Conservation (phyloP, 2,113 vertebrate species). For the Lichenostomus cassidix region DNA sequence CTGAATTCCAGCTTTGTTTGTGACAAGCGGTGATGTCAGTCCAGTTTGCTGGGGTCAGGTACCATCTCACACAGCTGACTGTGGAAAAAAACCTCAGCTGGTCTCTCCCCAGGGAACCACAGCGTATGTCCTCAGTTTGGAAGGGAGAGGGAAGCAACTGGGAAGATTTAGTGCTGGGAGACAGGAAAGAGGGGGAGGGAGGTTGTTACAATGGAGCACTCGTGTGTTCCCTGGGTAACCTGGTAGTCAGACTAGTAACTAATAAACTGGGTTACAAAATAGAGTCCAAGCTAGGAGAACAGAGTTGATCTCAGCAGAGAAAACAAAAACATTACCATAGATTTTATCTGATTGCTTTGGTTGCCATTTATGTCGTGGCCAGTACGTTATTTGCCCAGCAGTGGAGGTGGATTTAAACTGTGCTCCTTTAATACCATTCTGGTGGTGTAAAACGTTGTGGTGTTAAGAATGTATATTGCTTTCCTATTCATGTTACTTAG, state of each 20-base stretch:
- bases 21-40: neutral
- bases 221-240: neutral
- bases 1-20: neutral
- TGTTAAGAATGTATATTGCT: neutral
- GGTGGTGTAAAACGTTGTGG: neutral
- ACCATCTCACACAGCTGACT: neutral
- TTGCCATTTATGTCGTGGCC: neutral
- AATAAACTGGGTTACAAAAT: neutral
- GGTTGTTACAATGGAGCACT: neutral
- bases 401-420: neutral
- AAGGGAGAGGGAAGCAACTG: accelerated
- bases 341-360: neutral
- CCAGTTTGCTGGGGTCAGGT: neutral
- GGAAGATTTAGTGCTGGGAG: neutral
- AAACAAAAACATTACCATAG: neutral
- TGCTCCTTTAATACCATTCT: neutral
- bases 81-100: neutral
- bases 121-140: accelerated
- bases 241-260: neutral
- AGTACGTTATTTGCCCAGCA: neutral
- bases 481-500: neutral
- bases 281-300: neutral
- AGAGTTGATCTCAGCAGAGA: neutral
- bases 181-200: neutral
- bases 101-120: neutral